These are phyloP conservation scores for Peromyscus californicus DNA, from an alignment of 2,113 vertebrate species.

Conservation along the genomic window DNA sequence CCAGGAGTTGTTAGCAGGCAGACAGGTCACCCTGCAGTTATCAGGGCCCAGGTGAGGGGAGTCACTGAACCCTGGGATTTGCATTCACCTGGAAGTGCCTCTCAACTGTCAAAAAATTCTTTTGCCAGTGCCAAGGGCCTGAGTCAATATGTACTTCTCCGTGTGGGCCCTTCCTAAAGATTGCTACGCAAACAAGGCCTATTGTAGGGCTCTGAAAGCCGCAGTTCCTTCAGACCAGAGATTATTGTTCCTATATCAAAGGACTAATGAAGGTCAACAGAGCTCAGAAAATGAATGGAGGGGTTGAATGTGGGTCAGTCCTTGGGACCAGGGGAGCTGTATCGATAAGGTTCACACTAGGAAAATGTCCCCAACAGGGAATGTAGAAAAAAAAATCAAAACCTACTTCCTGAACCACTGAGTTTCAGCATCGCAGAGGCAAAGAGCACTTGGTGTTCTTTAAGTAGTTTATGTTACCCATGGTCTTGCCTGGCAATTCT, in stretches of 20 bases:
- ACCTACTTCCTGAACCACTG: neutral
- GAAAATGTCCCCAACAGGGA: neutral
- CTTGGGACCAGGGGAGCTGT: neutral
- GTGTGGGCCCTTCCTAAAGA: constrained; percentile 55
- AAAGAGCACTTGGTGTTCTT: neutral
- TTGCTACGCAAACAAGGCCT: constrained; percentile 73
- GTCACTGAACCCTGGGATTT: constrained; percentile 43
- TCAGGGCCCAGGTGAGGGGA: constrained; percentile 61
- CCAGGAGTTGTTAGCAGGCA: neutral
- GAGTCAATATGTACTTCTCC: constrained; percentile 67
- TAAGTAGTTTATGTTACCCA: neutral
- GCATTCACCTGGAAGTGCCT: constrained; percentile 51
- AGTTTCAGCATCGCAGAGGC: neutral
- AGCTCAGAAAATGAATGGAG: constrained; percentile 67
- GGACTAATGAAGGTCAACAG: constrained; percentile 76
- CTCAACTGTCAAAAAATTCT: constrained; percentile 74
- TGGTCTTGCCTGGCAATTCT: neutral
- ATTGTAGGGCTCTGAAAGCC: constrained; percentile 50
- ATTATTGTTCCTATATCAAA: constrained; percentile 76
- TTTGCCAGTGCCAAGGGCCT: constrained; percentile 63
- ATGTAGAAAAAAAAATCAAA: neutral
- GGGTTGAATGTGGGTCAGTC: constrained; percentile 14
- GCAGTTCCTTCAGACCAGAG: constrained; percentile 65
- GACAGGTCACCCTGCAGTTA: constrained; percentile 63
- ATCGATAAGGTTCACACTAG: neutral